A percentile compares a stretch with the other conserved stretches of the same genome.
phyloP scores from a whole-genome alignment of 2,113 vertebrate genomes.

The Macquaria ambigua region DNA sequence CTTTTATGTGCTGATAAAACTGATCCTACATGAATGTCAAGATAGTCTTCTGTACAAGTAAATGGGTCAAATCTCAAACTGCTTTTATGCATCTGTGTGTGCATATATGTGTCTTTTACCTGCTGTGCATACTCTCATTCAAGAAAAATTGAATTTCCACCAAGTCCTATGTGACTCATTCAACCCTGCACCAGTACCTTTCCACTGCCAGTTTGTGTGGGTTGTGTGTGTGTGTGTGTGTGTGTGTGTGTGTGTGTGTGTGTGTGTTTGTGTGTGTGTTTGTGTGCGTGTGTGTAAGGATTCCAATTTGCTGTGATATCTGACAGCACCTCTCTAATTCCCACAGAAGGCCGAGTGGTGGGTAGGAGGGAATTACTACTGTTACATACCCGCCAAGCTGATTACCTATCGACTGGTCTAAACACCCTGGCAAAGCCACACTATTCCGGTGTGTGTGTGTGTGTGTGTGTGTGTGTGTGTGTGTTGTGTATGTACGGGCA shows the following conservation, averaged over 20 bases:
- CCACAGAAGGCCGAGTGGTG: conserved; percentile 59
- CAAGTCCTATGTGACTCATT: conserved; percentile 49
- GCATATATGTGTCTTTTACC: not conserved
- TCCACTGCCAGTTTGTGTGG: conserved; percentile 9
- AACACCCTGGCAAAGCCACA: conserved; percentile 54
- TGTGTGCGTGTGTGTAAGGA: conserved; percentile 33
- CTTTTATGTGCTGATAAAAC: conserved; percentile 18
- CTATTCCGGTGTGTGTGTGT: conserved; percentile 13
- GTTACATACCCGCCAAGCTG: conserved; percentile 74
- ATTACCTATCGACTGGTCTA: conserved; percentile 79
- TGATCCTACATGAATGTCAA: conserved; percentile 5
- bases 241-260: not conserved
- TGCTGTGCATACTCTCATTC: conserved; percentile 17
- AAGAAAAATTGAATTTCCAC: conserved; percentile 41
- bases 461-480: not conserved
- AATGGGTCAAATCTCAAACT: conserved; percentile 16
- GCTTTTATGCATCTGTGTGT: conserved; percentile 24
- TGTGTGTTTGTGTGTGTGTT: conserved; percentile 18
- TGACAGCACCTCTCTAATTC: conserved; percentile 75
- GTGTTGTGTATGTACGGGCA: not conserved
- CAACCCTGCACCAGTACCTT: conserved; percentile 23
- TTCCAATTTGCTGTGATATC: conserved; percentile 74
- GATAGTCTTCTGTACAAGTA: not conserved
- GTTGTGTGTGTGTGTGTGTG: not conserved
- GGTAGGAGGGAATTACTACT: conserved; percentile 74